A percentile compares a stretch with the other conserved stretches of the same genome.
Conservation (phyloP, 2,113 vertebrate genomes). For the Pseudorectes ferrugineus region DNA sequence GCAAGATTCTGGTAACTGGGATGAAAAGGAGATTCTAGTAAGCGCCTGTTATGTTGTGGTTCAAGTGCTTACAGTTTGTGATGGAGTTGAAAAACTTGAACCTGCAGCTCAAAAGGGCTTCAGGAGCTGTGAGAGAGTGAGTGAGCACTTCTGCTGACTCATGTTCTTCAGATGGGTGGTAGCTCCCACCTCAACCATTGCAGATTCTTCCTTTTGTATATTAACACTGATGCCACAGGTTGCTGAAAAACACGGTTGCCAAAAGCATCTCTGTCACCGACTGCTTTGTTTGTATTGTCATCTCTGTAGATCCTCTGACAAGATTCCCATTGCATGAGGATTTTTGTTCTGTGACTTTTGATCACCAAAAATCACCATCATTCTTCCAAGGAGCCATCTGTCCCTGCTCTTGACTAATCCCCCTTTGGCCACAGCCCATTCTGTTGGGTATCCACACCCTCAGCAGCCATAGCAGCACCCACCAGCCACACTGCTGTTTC, state of each 20-base stretch:
- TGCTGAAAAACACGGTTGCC: neutral
- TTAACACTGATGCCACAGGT: neutral
- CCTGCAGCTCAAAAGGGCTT: neutral
- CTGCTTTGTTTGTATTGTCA: neutral
- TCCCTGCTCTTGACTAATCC: neutral
- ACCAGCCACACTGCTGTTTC: neutral
- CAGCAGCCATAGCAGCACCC: neutral
- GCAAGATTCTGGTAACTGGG: neutral
- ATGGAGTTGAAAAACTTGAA: neutral
- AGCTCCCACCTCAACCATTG: neutral
- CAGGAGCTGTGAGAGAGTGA: neutral
- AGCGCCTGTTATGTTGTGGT: neutral
- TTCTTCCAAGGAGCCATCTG: neutral
- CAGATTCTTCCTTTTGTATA: neutral
- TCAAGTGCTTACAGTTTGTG: neutral
- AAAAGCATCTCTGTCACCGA: neutral
- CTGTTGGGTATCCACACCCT: neutral
- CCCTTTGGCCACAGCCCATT: neutral
- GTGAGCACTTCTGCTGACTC: neutral
- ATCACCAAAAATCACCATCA: neutral
- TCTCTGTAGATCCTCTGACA: neutral
- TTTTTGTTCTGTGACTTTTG: neutral
- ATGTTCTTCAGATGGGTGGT: neutral
- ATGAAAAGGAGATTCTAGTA: neutral
- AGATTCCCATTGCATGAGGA: neutral